phyloP scores from a whole-genome alignment of 2,113 vertebrate species.

The Protobothrops mucrosquamatus region DNA sequence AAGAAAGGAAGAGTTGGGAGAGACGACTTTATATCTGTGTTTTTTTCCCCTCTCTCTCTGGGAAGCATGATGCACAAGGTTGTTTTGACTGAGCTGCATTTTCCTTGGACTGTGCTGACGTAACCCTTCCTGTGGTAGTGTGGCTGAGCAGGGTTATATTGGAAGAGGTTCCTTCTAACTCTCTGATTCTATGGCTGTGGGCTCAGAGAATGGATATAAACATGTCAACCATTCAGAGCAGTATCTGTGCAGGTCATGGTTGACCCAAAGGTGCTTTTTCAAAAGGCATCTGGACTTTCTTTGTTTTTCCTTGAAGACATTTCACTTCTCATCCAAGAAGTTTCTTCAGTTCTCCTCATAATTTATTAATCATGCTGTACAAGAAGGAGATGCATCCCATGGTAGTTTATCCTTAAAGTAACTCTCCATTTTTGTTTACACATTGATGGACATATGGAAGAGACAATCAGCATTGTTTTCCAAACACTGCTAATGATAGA shows the following conservation, averaged over 20 bases:
- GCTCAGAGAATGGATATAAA: neutral
- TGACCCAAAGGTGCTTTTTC: neutral
- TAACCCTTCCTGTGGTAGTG: neutral
- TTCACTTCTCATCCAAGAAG: neutral
- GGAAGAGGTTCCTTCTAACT: neutral
- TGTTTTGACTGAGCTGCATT: neutral
- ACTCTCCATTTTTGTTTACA: neutral
- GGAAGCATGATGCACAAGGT: neutral
- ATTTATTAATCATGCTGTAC: neutral
- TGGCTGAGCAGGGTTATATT: neutral
- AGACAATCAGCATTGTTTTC: neutral
- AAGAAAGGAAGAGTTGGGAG: neutral
- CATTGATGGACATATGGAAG: neutral
- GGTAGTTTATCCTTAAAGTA: neutral
- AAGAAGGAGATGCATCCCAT: neutral
- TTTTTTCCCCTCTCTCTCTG: neutral
- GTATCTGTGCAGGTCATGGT: neutral
- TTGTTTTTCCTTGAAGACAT: neutral
- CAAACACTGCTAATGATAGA: neutral
- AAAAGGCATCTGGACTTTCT: neutral
- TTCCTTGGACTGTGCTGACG: neutral
- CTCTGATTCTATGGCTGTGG: neutral
- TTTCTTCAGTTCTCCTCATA: neutral
- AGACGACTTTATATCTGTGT: neutral
- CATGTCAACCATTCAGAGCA: neutral